These are phyloP conservation scores for Habrosyne pyritoides DNA, from an alignment of 2,888 invertebrate species.

Conservation along the genomic window DNA sequence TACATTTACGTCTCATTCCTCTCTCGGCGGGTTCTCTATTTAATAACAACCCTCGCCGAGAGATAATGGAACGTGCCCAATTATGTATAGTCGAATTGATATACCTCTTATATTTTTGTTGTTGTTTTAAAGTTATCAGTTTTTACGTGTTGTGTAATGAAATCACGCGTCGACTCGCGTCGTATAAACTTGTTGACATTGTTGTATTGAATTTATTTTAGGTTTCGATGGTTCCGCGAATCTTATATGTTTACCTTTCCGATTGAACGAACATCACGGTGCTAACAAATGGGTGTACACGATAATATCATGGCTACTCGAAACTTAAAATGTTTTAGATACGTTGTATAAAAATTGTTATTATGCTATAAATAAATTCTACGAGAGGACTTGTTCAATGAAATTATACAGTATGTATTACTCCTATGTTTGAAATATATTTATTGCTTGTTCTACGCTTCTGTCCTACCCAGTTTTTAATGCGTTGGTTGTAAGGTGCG, in stretches of 20 bases:
- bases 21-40: not conserved
- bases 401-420: not conserved
- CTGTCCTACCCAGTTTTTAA: not conserved
- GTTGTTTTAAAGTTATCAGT: constrained; percentile 61
- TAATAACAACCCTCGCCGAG: constrained; percentile 12
- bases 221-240: constrained; percentile 36
- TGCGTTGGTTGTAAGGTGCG: constrained; percentile 1
- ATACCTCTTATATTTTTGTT: constrained; percentile 56
- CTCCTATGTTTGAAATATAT: constrained; percentile 1
- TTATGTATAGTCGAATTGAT: constrained; percentile 46
- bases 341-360: constrained; percentile 4
- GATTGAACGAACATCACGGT: constrained; percentile 25
- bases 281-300: constrained; percentile 19
- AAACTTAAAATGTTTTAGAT: constrained; percentile 4
- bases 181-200: constrained; percentile 46
- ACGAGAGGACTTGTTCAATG: constrained; percentile 2
- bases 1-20: not conserved
- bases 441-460: constrained; percentile 6
- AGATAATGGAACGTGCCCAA: constrained; percentile 18
- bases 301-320: not conserved
- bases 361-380: not conserved
- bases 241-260: constrained; percentile 33
- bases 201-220: constrained; percentile 50
- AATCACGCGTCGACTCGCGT: constrained; percentile 52
- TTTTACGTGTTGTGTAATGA: constrained; percentile 47